phyloP scores from a whole-genome alignment of 1,140 invertebrate species.

The Subanguina moxae region DNA sequence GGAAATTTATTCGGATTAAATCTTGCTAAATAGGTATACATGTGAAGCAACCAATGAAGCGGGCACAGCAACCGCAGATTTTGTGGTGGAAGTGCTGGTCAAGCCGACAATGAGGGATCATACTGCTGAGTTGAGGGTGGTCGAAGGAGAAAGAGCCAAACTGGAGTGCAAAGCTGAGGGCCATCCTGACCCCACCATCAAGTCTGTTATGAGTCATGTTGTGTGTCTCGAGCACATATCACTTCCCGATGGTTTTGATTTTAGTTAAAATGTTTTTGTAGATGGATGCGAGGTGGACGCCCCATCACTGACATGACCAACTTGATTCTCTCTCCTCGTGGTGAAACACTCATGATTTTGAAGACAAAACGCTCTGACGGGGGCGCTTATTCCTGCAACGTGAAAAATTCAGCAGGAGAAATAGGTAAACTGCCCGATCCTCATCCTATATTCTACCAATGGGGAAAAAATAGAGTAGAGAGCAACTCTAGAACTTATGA shows the following conservation, averaged over 20 bases:
- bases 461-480: too few species aligned
- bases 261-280: constrained; percentile 46
- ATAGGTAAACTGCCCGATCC: constrained; percentile 4
- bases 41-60: constrained; percentile 56
- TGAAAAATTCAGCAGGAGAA: constrained; percentile 60
- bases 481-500: too few species aligned
- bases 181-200: constrained; percentile 48
- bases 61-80: constrained; percentile 47
- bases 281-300: constrained; percentile 51
- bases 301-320: constrained; percentile 40
- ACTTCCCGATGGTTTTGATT: too few species aligned
- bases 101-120: constrained; percentile 7
- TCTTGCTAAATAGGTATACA: constrained; percentile 20
- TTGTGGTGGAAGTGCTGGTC: constrained; percentile 46
- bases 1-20: constrained; percentile 9
- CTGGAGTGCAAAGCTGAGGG: constrained; percentile 54
- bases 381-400: constrained; percentile 63
- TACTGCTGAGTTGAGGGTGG: constrained; percentile 26
- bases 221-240: not conserved
- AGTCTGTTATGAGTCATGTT: not conserved
- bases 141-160: constrained; percentile 49
- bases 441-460: not conserved
- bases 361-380: constrained; percentile 60
- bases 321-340: constrained; percentile 59
- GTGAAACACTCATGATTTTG: constrained; percentile 60